A percentile compares a stretch with the other conserved stretches of the same genome.
phyloP scores from a whole-genome alignment of 37 sponge, comb jelly and placozoan genomes.

The Haliclona indistincta region DNA sequence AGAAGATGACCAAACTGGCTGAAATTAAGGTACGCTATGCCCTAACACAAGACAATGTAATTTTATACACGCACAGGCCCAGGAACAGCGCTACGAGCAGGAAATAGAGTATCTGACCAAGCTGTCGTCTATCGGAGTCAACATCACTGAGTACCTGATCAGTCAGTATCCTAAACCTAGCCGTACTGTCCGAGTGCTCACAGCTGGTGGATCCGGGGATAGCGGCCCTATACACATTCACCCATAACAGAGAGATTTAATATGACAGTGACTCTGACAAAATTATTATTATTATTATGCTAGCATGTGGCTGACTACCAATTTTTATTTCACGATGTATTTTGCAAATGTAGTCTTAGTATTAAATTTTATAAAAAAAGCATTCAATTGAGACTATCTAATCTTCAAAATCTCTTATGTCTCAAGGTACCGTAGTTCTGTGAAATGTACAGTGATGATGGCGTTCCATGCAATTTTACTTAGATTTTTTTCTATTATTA shows the following conservation, averaged over 20 bases:
- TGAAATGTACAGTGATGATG: no score
- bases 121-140: slow-evolving; percentile 72
- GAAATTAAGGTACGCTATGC: slow-evolving; percentile 42
- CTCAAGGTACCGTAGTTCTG: no score
- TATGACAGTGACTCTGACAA: no score
- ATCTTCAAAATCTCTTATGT: no score
- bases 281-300: no score
- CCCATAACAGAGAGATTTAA: slow-evolving; percentile 1
- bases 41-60: background rate
- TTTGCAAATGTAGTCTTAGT: no score
- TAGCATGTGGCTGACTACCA: no score
- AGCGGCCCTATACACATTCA: slow-evolving; percentile 44
- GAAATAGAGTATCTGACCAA: slow-evolving; percentile 42
- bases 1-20: slow-evolving; percentile 54
- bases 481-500: no score
- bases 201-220: background rate
- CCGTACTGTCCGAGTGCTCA: slow-evolving; percentile 54
- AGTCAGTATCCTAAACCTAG: slow-evolving; percentile 82
- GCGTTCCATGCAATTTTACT: no score
- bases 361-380: no score
- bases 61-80: slow-evolving; percentile 14
- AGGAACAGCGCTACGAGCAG: slow-evolving; percentile 58
- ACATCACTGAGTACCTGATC: slow-evolving; percentile 71
- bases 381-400: no score
- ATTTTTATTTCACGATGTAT: no score